These are phyloP conservation scores for Callorhinus ursinus DNA, from an alignment of 2,113 vertebrate genomes.

Conservation along the genomic window DNA sequence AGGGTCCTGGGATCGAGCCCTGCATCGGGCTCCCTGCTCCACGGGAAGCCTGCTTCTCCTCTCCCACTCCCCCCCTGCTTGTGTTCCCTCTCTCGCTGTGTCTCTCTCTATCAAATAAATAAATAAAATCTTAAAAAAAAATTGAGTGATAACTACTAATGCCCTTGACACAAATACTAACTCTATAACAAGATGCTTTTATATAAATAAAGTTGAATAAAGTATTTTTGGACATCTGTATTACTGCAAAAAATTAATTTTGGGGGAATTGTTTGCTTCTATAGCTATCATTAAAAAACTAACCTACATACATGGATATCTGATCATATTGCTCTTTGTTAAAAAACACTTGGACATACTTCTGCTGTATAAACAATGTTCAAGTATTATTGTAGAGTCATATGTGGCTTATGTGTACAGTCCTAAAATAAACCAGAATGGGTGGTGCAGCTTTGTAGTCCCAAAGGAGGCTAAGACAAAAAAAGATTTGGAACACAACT, in stretches of 20 bases:
- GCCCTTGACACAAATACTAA: neutral
- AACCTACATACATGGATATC: neutral
- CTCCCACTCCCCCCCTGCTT: no score
- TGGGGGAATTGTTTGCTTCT: neutral
- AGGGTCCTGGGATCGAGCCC: no score
- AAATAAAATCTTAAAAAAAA: neutral
- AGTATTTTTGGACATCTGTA: neutral
- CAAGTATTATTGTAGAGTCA: neutral
- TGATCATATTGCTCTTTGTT: neutral
- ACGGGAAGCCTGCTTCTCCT: no score
- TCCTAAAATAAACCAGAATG: neutral
- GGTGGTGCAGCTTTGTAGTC: neutral
- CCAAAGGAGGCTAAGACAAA: neutral
- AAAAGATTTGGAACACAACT: neutral
- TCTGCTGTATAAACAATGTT: neutral
- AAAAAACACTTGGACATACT: neutral
- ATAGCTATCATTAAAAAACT: neutral
- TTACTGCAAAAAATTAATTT: neutral
- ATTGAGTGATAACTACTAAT: neutral
- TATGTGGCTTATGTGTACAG: neutral
- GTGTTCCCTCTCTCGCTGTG: no score
- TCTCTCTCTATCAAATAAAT: no score
- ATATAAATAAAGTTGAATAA: neutral
- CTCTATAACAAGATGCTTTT: neutral
- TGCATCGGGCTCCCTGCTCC: no score